Evolutionary conservation across 2,797 vertebrate species (phyloP).

Genomic region (Melopsittacus undulatus): DNA sequence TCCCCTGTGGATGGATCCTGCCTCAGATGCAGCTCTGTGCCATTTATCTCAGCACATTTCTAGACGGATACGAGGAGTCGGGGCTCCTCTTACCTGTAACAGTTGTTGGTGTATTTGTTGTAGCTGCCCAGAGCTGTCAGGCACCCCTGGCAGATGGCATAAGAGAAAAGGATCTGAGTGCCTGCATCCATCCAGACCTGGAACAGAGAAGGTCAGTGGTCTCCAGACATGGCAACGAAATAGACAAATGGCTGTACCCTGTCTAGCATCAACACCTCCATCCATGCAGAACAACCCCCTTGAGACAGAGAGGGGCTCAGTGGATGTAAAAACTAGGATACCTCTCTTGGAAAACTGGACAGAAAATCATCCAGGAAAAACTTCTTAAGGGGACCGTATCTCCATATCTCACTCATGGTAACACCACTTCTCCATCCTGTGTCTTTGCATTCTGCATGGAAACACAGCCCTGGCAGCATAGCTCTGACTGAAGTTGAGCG

Average conservation of each 20-base stretch:
- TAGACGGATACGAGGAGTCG: neutral
- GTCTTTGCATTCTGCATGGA: neutral
- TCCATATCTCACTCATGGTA: neutral
- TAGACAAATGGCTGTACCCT: neutral
- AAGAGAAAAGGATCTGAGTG: slow-evolving; percentile 90
- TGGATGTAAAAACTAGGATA: neutral
- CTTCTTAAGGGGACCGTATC: neutral
- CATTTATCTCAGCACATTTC: neutral
- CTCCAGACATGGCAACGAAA: neutral
- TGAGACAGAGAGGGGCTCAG: neutral
- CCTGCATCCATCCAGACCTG: slow-evolving; percentile 91
- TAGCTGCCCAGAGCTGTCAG: slow-evolving; percentile 92
- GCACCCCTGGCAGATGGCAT: slow-evolving; percentile 88
- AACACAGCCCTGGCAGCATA: neutral
- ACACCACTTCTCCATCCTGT: neutral
- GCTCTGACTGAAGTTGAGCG: neutral
- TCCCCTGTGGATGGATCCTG: neutral
- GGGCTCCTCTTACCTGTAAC: slow-evolving; percentile 84
- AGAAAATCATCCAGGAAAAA: neutral
- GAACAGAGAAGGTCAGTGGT: slow-evolving; percentile 17
- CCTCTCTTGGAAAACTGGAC: neutral
- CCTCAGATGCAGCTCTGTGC: neutral
- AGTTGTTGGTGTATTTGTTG: slow-evolving; percentile 93
- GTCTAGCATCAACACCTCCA: neutral
- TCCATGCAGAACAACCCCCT: neutral